Conservation (phyloP, 2,888 invertebrate genomes). For the Sceliomorpha sp. region DNA sequence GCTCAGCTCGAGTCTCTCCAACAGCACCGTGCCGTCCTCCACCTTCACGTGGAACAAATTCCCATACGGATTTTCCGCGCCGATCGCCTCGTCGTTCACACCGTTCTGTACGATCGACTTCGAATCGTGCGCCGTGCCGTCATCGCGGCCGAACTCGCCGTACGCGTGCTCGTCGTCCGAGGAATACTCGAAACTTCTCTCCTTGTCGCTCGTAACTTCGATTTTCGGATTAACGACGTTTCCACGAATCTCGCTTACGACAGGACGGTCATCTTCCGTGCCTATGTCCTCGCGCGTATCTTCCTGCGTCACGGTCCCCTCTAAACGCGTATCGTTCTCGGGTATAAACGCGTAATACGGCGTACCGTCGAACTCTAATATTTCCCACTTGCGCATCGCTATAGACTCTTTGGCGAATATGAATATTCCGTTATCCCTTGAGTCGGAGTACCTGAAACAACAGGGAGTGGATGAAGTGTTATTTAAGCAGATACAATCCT, state of each 20-base stretch:
- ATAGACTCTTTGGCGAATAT: conserved; percentile 74
- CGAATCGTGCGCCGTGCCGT: conserved; percentile 11
- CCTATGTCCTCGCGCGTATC: conserved; percentile 27
- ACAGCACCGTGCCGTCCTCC: conserved; percentile 66
- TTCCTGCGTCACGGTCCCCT: conserved; percentile 63
- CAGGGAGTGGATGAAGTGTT: conserved; percentile 35
- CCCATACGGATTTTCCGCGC: conserved; percentile 37
- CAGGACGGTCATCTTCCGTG: not conserved
- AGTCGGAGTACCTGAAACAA: conserved; percentile 73
- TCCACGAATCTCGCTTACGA: too few species aligned
- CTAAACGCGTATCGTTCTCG: conserved; percentile 69
- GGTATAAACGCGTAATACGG: conserved; percentile 78
- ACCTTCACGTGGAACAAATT: conserved; percentile 72
- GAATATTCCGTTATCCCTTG: conserved; percentile 70
- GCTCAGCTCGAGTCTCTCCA: conserved; percentile 65
- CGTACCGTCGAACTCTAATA: conserved; percentile 77
- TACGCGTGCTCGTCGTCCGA: conserved; percentile 43
- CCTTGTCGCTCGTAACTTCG: not conserved
- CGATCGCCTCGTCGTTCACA: conserved; percentile 16
- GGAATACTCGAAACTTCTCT: conserved; percentile 10
- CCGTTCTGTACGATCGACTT: conserved; percentile 63
- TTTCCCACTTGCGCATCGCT: conserved; percentile 78
- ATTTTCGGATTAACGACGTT: not conserved
- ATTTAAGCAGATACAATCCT: too few species aligned
- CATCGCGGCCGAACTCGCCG: conserved; percentile 44